phyloP scores from a whole-genome alignment of 1,140 invertebrate genomes.

The Drosophila melanogaster region Release_6_plus_ISO1_MT NT_037436.4:18669501-18670000 shows the following conservation, averaged over 20 bases:
- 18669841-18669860: constrained; percentile 40
- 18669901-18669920: constrained; percentile 72
- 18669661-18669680: constrained; percentile 79
- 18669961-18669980: constrained; percentile 70
- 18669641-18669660: constrained; percentile 59
- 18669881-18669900: constrained; percentile 48
- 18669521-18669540: constrained; percentile 74
- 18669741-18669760: constrained; percentile 71
- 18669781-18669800: constrained; percentile 61
- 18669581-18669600: constrained; percentile 61
- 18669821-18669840: constrained; percentile 8
- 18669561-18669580: constrained; percentile 42
- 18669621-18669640: constrained; percentile 58
- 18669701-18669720: constrained; percentile 39
- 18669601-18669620: constrained; percentile 74
- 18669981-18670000: constrained; percentile 73
- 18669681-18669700: constrained; percentile 70
- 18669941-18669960: constrained; percentile 63
- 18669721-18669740: constrained; percentile 68
- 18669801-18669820: constrained; percentile 45
- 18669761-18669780: constrained; percentile 65
- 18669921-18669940: constrained; percentile 73
- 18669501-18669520: constrained; percentile 67
- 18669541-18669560: constrained; percentile 55
- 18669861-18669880: constrained; percentile 43